Base-by-base conservation (phyloP, 2,888 invertebrate genomes). In the Lasius platythorax region DNA sequence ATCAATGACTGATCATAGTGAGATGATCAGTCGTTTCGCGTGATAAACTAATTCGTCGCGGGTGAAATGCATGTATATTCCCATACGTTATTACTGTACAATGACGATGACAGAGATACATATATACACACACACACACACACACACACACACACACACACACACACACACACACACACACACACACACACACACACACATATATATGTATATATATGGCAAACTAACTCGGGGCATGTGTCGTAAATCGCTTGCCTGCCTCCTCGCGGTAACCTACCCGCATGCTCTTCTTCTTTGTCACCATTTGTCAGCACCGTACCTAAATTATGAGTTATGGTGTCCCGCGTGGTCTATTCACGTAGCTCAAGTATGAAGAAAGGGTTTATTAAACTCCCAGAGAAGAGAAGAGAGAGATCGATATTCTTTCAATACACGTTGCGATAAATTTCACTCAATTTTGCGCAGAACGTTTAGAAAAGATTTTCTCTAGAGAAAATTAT, bases 261-360 rank as follows among this genome's bases (percentile, higher is more conserved):
- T 61, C 68, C 18, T 37, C 46, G 43, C 43, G 58, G 30, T 33
- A 79, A 79, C 33, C 43, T 23, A 23, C 18, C 46, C 61, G n/a
- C 61, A 63, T 37, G 73, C 56, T 81, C 73, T 81, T 81, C 79
- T 70, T 79, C 73, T 79, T 73, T 73, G 46, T 61, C 61, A 50
- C 79, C 61, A 79, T 79, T 81, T 73, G 73, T 81, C 73, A 73
- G 79, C 73, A 33, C 33, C 37, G 73, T 37, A 73, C 46, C 46
- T 73, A 73, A 81, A 81, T 81, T 81, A 81, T 81, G 61, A 81
- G 18, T 81, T 81, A 81, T 46, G 50, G 37, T 61, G 73, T 58
- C 46, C 46, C 73, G 79, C 73, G 79, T 79, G 79, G 61, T 73
- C 61, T 70, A 79, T 79, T 79, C 72, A 46, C 43, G 73, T 61